Evolutionary conservation across 2,888 invertebrate genomes (phyloP), one percentile per base, ranked within the genome.

Genomic region (Rhorus exstirpatorius): DNA sequence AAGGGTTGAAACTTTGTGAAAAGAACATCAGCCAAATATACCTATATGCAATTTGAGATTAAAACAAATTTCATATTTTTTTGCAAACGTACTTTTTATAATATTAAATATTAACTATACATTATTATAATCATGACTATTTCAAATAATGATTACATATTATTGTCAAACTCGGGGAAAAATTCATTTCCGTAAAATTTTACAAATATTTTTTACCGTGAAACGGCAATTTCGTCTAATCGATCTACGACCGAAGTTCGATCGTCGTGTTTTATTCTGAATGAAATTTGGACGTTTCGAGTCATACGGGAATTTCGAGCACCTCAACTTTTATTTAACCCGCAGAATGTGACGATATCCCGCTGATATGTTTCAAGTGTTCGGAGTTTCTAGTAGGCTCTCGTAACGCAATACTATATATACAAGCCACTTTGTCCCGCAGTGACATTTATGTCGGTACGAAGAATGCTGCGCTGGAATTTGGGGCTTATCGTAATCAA

Each of bases 321-420:
- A n/a, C 38, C 31, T 58, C 41, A 26, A 17, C 1, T 31, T 26
- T 70, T 58, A 46, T 55, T 46, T 17, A 44, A 46, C 70, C 70
- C 70, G 70, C 70, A 71, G 44, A 58, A 41, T 26, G 10, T 26
- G 2, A 8, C 26, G 46, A 21, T 58, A 26, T 58, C 26, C 44
- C 70, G 26, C 44, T 12, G 21, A 14, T n/a, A n/a, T 31, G 41
- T 21, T 38, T 53, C 41, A n/a, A 61, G 19, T 19, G 12, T 24
- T 41, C 21, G 61, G 61, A 61, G 12, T 21, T 21, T 41, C n/a
- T 38, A 61, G 41, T 61, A 41, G 2, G 8, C 14, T n/a, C n/a
- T 46, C 46, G 1, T 46, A 14, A 46, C n/a, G 46, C n/a, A 46
- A 1, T 24, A 14, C n/a, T 14, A 1, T 24, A 26, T 6, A 2